Base-by-base conservation (phyloP, 2,113 vertebrate species). In the Gymnarchus niloticus region DNA sequence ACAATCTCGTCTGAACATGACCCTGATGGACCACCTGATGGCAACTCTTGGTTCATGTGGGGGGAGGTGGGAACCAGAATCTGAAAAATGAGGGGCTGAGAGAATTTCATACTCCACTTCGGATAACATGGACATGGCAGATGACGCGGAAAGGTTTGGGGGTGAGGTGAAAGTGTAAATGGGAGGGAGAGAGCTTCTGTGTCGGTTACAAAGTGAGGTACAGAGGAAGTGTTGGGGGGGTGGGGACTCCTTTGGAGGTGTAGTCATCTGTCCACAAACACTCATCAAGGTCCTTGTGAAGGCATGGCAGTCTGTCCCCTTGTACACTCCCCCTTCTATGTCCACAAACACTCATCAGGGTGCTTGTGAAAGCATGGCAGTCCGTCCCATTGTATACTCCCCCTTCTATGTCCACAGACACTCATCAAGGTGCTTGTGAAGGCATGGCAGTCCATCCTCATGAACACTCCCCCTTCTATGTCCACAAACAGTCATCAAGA, bases 1-100 rank as follows among this genome's bases (percentile, higher is more conserved):
- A 92, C 94, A 94, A 96, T 96, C 93, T 94, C 94, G 93, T 93
- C 92, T 94, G 91, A 91, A 92, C 92, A 94, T 93, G 91, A 83
- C 86, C 21, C 91, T 95, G 95, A 97, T 92, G 95, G 95, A 93
- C 95, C 96, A 95, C 92, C 93, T 94, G 94, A 92, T 93, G 92
- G 95, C 92, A 89, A 88, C 92, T 88, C 88, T 94, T 89, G 92
- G 86, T 93, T 93, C 92, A 92, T 92, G 88, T 91, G 92, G 93
- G 94, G 84, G 57, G 90, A 88, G n/a, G n/a, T 88, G 90, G 90
- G 89, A 88, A 94, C 90, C 87, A 83, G 86, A 69, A 92, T 91
- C 89, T 90, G 83, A 82, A 89, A 90, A 90, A 87, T 81, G 85
- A 44, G 56, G 88, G 88, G 84, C 86, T 87, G 88, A 85, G 28